Percentiles rank a stretch among this genome's conserved stretches.
phyloP scores from a whole-genome alignment of 2,113 vertebrate species.

The Nannobrachium achirus region DNA sequence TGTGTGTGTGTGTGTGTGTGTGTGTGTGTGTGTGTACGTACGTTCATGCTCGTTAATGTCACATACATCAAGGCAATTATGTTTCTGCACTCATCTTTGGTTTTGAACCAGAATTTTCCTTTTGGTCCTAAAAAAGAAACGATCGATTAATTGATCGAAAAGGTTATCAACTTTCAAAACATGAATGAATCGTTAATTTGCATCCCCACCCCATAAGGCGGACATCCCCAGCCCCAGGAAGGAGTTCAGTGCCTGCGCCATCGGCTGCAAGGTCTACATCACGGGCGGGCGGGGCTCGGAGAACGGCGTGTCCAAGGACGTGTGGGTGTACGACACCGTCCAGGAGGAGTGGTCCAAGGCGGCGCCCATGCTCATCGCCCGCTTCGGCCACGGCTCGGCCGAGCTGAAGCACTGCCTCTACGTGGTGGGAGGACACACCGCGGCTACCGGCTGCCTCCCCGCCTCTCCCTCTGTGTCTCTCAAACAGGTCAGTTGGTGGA shows the following conservation, averaged over 20 bases:
- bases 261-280: slow-evolving; percentile 87
- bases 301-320: slow-evolving; percentile 86
- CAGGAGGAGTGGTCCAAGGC: slow-evolving; percentile 87
- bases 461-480: slow-evolving; percentile 86
- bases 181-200: no score
- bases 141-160: no score
- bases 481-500: slow-evolving; percentile 67
- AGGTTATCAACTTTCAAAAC: no score
- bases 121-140: no score
- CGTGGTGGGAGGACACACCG: slow-evolving; percentile 85
- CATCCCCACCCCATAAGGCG: no score
- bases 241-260: slow-evolving; percentile 87
- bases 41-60: no score
- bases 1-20: no score
- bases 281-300: slow-evolving; percentile 85
- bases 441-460: slow-evolving; percentile 82
- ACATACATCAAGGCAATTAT: no score
- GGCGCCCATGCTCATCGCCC: slow-evolving; percentile 85
- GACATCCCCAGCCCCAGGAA: slow-evolving; percentile 87
- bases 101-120: no score
- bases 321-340: slow-evolving; percentile 86
- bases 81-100: no score
- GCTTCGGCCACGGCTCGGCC: slow-evolving; percentile 86
- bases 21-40: no score
- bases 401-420: slow-evolving; percentile 86